Evolutionary conservation across 2,888 invertebrate species (phyloP).

Genomic region (Aethes cnicana): DNA sequence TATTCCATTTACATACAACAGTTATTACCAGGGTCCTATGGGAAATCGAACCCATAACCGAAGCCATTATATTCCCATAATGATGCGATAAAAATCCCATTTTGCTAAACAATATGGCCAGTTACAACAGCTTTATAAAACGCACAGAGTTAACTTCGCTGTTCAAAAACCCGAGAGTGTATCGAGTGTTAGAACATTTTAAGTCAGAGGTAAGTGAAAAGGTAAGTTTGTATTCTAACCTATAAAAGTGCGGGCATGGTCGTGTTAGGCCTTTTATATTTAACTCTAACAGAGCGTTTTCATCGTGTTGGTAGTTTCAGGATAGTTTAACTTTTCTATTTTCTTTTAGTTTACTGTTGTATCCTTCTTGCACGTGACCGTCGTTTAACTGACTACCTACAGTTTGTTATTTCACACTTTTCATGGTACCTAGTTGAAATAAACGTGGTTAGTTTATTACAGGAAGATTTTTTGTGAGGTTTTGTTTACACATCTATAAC

Average conservation of each 20-base stretch:
- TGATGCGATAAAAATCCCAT: conserved; percentile 8
- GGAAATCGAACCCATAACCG: conserved; percentile 15
- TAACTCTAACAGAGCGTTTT: not conserved
- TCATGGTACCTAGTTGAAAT: too few species aligned
- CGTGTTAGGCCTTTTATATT: not conserved
- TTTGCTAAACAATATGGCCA: conserved; percentile 13
- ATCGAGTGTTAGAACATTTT: not conserved
- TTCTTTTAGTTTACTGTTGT: not conserved
- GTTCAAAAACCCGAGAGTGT: not conserved
- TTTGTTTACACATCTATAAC: too few species aligned
- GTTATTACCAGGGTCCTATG: conserved; percentile 2
- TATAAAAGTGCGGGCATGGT: conserved; percentile 3
- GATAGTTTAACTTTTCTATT: not conserved
- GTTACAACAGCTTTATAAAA: conserved; percentile 1
- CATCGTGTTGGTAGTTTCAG: conserved; percentile 7
- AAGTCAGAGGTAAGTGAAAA: not conserved
- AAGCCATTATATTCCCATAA: conserved; percentile 9
- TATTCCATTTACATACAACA: not conserved
- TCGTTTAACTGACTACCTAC: too few species aligned
- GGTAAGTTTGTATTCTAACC: conserved; percentile 1
- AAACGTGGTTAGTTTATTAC: too few species aligned
- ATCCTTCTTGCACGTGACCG: not conserved
- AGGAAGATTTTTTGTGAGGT: too few species aligned
- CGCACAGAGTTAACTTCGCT: not conserved
- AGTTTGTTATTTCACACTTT: too few species aligned